Conservation (phyloP, 2,888 invertebrate species). For the Zonitis immaculata region DNA sequence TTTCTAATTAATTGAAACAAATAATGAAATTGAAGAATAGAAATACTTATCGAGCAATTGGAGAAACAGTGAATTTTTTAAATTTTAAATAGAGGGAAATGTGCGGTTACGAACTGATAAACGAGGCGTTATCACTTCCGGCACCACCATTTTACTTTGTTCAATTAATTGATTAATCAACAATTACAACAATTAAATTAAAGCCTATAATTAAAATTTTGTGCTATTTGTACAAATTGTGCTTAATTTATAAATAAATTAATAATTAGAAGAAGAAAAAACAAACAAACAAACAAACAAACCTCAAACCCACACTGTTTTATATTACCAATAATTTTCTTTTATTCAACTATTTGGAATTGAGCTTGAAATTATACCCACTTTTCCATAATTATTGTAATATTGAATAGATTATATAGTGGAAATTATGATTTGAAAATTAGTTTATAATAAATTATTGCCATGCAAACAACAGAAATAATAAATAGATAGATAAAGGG, state of each 20-base stretch:
- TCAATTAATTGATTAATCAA: too few relatives aligned
- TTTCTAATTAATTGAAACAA: background rate
- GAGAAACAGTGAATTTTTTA: background rate
- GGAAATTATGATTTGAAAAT: too few relatives aligned
- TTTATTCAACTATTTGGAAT: background rate
- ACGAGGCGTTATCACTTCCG: background rate
- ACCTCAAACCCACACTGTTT: slow-evolving; percentile 33
- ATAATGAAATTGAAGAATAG: background rate
- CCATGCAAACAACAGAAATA: background rate
- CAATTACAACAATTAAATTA: too few relatives aligned
- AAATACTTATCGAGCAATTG: background rate
- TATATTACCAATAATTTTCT: slow-evolving; percentile 17
- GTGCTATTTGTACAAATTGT: background rate
- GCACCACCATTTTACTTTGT: background rate
- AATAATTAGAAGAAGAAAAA: background rate
- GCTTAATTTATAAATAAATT: background rate
- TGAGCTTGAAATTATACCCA: background rate
- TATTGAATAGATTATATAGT: background rate
- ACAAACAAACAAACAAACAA: background rate
- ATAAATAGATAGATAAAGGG: background rate
- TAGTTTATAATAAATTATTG: background rate
- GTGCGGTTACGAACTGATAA: background rate
- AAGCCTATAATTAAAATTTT: too few relatives aligned
- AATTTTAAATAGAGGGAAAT: background rate
- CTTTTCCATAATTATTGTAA: background rate